phyloP scores from a whole-genome alignment of 1,140 invertebrate species.

The Caerostris extrusa region DNA sequence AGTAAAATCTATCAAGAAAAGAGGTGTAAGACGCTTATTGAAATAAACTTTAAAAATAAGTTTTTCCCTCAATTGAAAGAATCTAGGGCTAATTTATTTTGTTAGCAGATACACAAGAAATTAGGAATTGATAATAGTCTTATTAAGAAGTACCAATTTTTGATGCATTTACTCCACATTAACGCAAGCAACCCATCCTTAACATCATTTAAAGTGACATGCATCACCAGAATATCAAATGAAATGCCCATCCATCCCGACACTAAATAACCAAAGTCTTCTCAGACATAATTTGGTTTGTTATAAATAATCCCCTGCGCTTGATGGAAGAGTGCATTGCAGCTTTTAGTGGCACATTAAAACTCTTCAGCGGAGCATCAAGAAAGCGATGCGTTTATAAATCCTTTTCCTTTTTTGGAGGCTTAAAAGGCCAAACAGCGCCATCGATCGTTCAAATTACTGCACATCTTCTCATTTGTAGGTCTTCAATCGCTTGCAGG shows the following conservation, averaged over 20 bases:
- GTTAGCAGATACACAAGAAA: too few species aligned
- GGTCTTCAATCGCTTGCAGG: constrained; percentile 19
- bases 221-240: background rate
- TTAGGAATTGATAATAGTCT: too few species aligned
- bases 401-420: background rate
- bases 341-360: constrained; percentile 21
- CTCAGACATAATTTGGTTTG: background rate
- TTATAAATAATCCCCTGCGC: background rate
- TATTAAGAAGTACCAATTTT: background rate
- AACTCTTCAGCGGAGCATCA: background rate
- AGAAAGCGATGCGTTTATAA: background rate
- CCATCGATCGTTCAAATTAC: constrained; percentile 26
- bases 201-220: background rate
- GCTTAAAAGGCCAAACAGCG: background rate
- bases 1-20: too few species aligned
- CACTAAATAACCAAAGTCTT: background rate
- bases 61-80: too few species aligned
- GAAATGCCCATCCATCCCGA: background rate
- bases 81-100: too few species aligned
- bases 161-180: background rate
- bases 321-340: background rate
- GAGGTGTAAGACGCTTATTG: too few species aligned
- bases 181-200: background rate
- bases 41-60: too few species aligned
- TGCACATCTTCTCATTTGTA: background rate